These are phyloP conservation scores for Pipistrellus pygmaeus DNA, from an alignment of 2,797 vertebrate genomes.

Conservation along the genomic window DNA sequence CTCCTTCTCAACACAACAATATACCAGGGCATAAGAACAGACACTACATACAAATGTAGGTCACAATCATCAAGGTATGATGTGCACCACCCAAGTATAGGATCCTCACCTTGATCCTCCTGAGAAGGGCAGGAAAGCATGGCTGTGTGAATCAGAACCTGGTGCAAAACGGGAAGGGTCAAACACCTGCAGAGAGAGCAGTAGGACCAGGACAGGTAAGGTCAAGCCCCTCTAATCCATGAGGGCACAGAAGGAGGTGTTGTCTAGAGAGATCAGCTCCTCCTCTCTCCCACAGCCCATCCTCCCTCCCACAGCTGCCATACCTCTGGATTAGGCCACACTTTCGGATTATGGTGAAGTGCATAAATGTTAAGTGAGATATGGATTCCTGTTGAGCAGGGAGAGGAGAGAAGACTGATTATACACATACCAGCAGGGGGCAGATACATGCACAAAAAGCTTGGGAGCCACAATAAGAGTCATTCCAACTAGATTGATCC, in stretches of 20 bases:
- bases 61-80: neutral
- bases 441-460: neutral
- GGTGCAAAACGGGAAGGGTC: conserved; percentile 90
- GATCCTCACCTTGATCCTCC: conserved; percentile 89
- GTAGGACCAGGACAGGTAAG: neutral
- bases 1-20: neutral
- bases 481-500: neutral
- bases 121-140: conserved; percentile 88
- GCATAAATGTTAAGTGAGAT: conserved; percentile 49
- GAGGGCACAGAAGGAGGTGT: neutral
- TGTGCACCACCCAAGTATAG: accelerated
- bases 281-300: no score
- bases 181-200: conserved; percentile 86
- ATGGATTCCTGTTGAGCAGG: neutral
- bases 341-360: conserved; percentile 47
- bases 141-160: conserved; percentile 85
- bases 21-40: neutral
- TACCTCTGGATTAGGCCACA: conserved; percentile 73
- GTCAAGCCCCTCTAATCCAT: neutral
- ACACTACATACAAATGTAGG: neutral
- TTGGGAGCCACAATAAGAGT: neutral
- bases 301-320: no score
- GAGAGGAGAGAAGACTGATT: neutral
- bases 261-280: neutral
- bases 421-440: neutral